Evolutionary conservation across 1,140 invertebrate genomes (phyloP).

Genomic region (Galleria mellonella): DNA sequence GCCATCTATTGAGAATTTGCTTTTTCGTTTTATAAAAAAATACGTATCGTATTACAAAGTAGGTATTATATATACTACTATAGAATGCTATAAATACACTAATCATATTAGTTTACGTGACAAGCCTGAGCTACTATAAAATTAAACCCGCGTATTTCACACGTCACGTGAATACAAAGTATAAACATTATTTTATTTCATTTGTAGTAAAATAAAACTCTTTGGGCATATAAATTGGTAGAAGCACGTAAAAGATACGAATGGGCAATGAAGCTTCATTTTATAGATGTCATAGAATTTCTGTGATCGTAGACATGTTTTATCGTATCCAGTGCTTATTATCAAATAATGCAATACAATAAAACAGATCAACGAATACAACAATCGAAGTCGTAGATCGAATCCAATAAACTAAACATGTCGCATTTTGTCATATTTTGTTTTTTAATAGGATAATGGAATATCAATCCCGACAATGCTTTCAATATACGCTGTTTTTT

Average conservation of each 20-base stretch:
- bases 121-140: constrained; percentile 10
- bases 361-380: no score
- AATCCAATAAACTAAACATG: no score
- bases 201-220: constrained; percentile 18
- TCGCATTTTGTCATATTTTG: no score
- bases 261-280: constrained; percentile 20
- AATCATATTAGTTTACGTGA: constrained; percentile 5
- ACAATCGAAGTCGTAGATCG: neutral
- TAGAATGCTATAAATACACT: neutral
- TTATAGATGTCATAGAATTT: constrained; percentile 27
- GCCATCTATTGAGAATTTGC: no score
- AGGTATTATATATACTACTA: no score
- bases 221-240: constrained; percentile 24
- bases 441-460: no score
- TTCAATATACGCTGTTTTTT: no score
- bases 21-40: no score
- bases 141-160: constrained; percentile 7
- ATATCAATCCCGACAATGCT: no score
- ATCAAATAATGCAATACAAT: neutral
- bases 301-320: constrained; percentile 20
- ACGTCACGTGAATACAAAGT: constrained; percentile 14
- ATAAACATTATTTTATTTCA: constrained; percentile 15
- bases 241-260: constrained; percentile 18
- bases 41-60: no score
- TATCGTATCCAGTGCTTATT: constrained; percentile 24